phyloP scores from a whole-genome alignment of 2,113 vertebrate species.

The Apistogramma diplotaenia region DNA sequence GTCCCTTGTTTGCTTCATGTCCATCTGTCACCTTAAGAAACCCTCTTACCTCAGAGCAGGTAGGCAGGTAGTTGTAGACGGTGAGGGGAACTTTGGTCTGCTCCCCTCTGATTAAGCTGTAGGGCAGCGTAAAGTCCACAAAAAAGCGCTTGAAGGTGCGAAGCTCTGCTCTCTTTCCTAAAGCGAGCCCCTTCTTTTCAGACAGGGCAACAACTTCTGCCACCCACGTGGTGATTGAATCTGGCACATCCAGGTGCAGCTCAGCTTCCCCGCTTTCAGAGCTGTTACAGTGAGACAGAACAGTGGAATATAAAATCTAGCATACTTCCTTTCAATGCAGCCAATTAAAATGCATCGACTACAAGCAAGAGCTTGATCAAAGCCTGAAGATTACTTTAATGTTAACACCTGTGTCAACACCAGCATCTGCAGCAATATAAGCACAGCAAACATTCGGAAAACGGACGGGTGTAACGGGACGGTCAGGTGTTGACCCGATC shows the following conservation, averaged over 20 bases:
- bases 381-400: slow-evolving; percentile 31
- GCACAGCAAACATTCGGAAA: slow-evolving; percentile 28
- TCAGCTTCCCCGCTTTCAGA: slow-evolving; percentile 77
- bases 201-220: slow-evolving; percentile 83
- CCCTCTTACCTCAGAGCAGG: slow-evolving; percentile 81
- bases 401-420: slow-evolving; percentile 61
- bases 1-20: not conserved
- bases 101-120: slow-evolving; percentile 85
- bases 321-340: not conserved
- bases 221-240: slow-evolving; percentile 94
- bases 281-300: slow-evolving; percentile 57
- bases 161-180: slow-evolving; percentile 79
- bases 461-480: slow-evolving; percentile 29
- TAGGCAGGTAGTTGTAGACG: slow-evolving; percentile 86
- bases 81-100: slow-evolving; percentile 90
- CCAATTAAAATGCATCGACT: slow-evolving; percentile 7
- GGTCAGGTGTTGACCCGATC: slow-evolving; percentile 56
- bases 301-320: not conserved
- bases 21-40: not conserved
- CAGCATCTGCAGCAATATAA: slow-evolving; percentile 49
- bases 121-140: slow-evolving; percentile 87
- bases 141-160: slow-evolving; percentile 91
- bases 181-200: slow-evolving; percentile 79
- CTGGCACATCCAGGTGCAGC: slow-evolving; percentile 82
- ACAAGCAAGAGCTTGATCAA: slow-evolving; percentile 29